Evolutionary conservation across 2,888 invertebrate genomes (phyloP), one percentile per base, ranked within the genome.

Genomic region (Spilarctia lutea): DNA sequence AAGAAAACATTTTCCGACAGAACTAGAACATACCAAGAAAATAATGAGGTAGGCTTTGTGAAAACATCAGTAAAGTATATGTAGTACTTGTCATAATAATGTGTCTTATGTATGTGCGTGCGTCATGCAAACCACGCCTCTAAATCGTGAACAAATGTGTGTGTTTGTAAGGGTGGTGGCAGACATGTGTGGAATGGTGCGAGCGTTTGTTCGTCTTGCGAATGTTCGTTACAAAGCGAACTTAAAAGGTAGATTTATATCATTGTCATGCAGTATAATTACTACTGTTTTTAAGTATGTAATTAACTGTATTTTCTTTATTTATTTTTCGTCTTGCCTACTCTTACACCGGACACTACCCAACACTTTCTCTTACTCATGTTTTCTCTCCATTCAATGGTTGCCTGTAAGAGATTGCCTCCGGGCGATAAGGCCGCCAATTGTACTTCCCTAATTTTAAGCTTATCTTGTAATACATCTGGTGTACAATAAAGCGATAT

Each of bases 41-140:
- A 66, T 73, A 66, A 70, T 71, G 35, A 60, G 39, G 30, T 60
- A n/a, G 69, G 27, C n/a, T 27, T n/a, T 27, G n/a, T 60, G 39
- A 39, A 60, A 60, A 39, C 35, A 70, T 60, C 60, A 39, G 3
- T 52, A 10, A 39, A 39, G 27, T 52, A 24, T 18, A 30, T 68
- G 45, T 39, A n/a, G 42, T 63, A 63, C 42, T 33, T 33, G 56
- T 35, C 24, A 13, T 68, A 68, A 48, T 68, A 24, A 69, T 69
- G 20, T 52, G 18, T 45, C 35, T 52, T n/a, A n/a, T 69, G 35
- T 13, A 33, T 56, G 52, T 42, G 45, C 67, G 71, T 83, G 81
- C 81, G 81, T 83, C 81, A 81, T 75, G 35, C 72, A 48, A 42
- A 70, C 79, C 81, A 83, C 81, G 71, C 83, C 83, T 81, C 73